Base-by-base conservation (phyloP, 2,888 invertebrate genomes). In the Leuctra nigra region DNA sequence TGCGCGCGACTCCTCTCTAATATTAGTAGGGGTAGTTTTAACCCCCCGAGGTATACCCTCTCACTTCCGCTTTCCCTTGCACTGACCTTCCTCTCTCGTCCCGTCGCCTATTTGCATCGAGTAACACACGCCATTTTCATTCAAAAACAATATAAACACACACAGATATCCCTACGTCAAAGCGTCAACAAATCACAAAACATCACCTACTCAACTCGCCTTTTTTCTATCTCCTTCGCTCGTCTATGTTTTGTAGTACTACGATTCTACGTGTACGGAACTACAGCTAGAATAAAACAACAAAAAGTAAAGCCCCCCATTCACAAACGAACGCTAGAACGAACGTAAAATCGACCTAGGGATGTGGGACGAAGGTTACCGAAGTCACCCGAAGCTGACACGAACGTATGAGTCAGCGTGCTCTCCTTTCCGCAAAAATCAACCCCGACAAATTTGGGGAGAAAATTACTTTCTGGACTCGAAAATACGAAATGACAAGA, bases 271-370 rank as follows among this genome's bases (percentile, higher is more conserved):
- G 53, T 47, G 47, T 22, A 47, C 25, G 24, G 39, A 3, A 7
- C 14, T 16, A 11, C 4, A 20, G 16, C 18, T 50, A 18, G 39
- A 41, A 50, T 38, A 52, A 54, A 52, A 54, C 56, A 54, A 54
- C 56, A 60, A 58, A 60, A 60, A 60, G 55, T 47, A 33, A 36
- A n/a, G n/a, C 35, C 48, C 53, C 47, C 60, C 58, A 58, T 60
- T 58, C 58, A 58, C 55, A 60, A 56, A 41, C 50, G 38, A 53
- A n/a, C 23, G 44, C 54, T 47, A 24, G 48, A 22, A 29, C 22
- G 35, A 57, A 50, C 60, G 58, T 58, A 60, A 60, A 60, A 58
- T 58, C 60, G 60, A 60, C 58, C 58, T 53, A 54, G 41, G 54
- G 23, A 33, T n/a, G 41, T n/a, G 44, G 25, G 36, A 35, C 54